phyloP scores from a whole-genome alignment of 1,140 invertebrate species.

The Dreissena polymorpha region DNA sequence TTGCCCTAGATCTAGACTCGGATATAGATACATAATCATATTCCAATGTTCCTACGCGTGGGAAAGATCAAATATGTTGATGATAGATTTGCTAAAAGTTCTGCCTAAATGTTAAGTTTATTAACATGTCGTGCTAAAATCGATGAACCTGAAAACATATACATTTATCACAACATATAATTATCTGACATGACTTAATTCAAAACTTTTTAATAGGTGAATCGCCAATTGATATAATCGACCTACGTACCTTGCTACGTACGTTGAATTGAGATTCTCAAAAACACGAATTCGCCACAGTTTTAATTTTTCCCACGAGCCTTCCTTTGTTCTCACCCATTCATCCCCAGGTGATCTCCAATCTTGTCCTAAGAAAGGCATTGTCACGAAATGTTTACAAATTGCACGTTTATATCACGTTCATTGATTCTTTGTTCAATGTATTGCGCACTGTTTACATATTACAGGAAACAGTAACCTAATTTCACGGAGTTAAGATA shows the following conservation, averaged over 20 bases:
- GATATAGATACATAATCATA: too few relatives aligned
- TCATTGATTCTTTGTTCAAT: conserved; percentile 51
- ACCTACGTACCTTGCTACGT: conserved; percentile 72
- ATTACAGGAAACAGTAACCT: conserved; percentile 63
- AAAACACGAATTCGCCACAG: conserved; percentile 77
- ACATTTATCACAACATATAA: too few relatives aligned
- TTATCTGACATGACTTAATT: too few relatives aligned
- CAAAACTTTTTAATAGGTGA: too few relatives aligned
- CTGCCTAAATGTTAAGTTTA: too few relatives aligned
- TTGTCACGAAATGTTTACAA: conserved; percentile 78
- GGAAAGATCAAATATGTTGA: too few relatives aligned
- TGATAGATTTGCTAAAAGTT: too few relatives aligned
- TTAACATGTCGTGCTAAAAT: too few relatives aligned
- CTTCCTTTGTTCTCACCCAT: conserved; percentile 98
- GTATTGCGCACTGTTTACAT: conserved; percentile 72
- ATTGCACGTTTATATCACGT: conserved; percentile 7
- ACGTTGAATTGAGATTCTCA: conserved; percentile 77
- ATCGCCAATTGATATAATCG: too few relatives aligned
- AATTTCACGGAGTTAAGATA: conserved; percentile 34
- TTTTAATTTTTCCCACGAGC: conserved; percentile 80
- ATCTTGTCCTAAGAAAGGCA: conserved; percentile 91
- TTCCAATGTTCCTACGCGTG: too few relatives aligned
- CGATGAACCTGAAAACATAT: too few relatives aligned
- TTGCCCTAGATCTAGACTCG: too few relatives aligned
- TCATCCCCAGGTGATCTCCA: conserved; percentile 95